Evolutionary conservation across 2,888 invertebrate genomes (phyloP).

Genomic region (Choreutis nemorana): DNA sequence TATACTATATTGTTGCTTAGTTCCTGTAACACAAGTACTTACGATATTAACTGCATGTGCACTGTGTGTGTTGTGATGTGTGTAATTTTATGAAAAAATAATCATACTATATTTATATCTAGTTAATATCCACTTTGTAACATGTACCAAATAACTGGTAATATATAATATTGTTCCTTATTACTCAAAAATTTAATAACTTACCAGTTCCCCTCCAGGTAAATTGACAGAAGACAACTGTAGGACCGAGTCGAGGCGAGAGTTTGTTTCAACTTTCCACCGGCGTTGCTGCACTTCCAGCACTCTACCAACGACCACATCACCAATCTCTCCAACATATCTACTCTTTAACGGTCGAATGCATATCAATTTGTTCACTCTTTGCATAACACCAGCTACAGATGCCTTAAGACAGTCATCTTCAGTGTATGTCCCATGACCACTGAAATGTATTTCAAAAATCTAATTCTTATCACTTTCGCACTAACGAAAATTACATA

Average conservation of each 20-base stretch:
- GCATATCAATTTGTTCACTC: conserved; percentile 94
- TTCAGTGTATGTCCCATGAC: conserved; percentile 95
- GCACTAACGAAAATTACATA: too few relatives aligned
- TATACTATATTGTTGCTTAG: too few relatives aligned
- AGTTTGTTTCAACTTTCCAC: conserved; percentile 96
- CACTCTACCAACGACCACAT: conserved; percentile 95
- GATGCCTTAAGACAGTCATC: conserved; percentile 87
- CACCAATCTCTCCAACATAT: conserved; percentile 94
- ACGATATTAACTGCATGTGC: too few relatives aligned
- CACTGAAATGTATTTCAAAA: conserved; percentile 71
- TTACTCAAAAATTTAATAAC: conserved; percentile 13
- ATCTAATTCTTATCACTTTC: too few relatives aligned
- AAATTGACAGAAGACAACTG: conserved; percentile 93
- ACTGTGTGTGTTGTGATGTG: too few relatives aligned
- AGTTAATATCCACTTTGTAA: too few relatives aligned
- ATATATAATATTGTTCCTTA: too few relatives aligned
- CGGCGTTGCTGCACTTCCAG: conserved; percentile 92
- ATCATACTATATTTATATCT: too few relatives aligned
- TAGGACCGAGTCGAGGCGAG: conserved; percentile 86
- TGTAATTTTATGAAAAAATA: conserved; percentile 1
- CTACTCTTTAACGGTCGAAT: conserved; percentile 91
- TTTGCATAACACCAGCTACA: conserved; percentile 92
- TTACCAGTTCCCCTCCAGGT: conserved; percentile 95
- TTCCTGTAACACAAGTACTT: too few relatives aligned
- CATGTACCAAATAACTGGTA: too few relatives aligned